phyloP scores from a whole-genome alignment of 2,888 invertebrate species.

The Magallana nippona region DNA sequence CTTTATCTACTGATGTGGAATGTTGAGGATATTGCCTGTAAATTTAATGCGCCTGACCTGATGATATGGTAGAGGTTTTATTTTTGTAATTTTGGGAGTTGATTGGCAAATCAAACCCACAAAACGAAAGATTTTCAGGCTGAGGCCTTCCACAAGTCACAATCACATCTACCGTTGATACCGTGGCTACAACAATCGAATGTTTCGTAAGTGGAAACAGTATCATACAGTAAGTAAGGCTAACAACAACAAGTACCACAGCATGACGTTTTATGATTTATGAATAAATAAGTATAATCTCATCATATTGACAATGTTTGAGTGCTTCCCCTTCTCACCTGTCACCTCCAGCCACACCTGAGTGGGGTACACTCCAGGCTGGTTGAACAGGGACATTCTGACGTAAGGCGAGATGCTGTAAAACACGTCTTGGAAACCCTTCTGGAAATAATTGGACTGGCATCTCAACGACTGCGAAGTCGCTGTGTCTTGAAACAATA shows the following conservation, averaged over 20 bases:
- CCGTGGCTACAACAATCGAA: constrained; percentile 53
- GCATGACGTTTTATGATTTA: no score
- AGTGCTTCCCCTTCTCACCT: constrained; percentile 48
- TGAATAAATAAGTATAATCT: no score
- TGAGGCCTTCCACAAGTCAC: constrained; percentile 58
- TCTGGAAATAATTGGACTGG: constrained; percentile 43
- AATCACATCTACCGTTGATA: constrained; percentile 54
- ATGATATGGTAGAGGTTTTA: constrained; percentile 16
- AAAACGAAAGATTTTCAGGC: constrained; percentile 11
- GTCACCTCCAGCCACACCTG: constrained; percentile 60
- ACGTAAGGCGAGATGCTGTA: constrained; percentile 47
- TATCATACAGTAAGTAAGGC: no score
- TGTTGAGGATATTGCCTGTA: neutral
- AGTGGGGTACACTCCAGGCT: constrained; percentile 54
- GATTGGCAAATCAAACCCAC: constrained; percentile 38
- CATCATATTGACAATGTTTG: no score
- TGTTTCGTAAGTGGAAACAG: no score
- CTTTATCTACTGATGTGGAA: neutral
- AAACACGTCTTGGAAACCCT: constrained; percentile 42
- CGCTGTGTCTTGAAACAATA: constrained; percentile 46
- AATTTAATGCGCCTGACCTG: constrained; percentile 19
- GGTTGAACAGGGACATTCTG: constrained; percentile 57
- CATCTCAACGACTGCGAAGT: constrained; percentile 37
- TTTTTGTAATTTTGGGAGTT: constrained; percentile 19
- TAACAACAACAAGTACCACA: no score